Conservation (phyloP, 2,888 invertebrate species). For the Melanostoma scalare region DNA sequence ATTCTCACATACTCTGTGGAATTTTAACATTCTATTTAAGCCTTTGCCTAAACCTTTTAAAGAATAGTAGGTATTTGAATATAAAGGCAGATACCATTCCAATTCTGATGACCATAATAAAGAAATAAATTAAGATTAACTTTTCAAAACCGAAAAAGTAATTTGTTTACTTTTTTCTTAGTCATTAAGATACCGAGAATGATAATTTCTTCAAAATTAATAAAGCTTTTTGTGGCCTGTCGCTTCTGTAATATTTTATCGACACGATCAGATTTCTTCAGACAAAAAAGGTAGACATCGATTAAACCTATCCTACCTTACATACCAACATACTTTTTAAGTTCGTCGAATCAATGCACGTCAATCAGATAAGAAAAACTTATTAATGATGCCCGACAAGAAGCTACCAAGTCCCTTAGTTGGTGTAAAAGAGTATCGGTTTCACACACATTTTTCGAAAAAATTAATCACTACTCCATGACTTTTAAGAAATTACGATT, state of each 20-base stretch:
- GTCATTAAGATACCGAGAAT: conserved; percentile 32
- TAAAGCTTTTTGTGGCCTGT: conserved; percentile 39
- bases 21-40: too few relatives aligned
- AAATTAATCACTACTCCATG: conserved; percentile 6
- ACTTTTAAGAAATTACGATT: not conserved
- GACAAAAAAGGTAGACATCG: conserved; percentile 30
- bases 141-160: conserved; percentile 22
- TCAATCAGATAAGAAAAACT: conserved; percentile 60
- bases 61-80: too few relatives aligned
- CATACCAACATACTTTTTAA: conserved; percentile 10
- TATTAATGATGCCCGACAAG: conserved; percentile 54
- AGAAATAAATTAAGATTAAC: conserved; percentile 41
- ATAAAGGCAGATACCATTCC: not conserved
- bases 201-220: conserved; percentile 35
- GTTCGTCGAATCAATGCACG: conserved; percentile 47
- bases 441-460: conserved; percentile 13
- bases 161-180: conserved; percentile 35
- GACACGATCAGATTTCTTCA: conserved; percentile 35
- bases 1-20: too few relatives aligned
- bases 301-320: not conserved
- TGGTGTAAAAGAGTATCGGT: conserved; percentile 31
- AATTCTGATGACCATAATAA: conserved; percentile 26
- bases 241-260: conserved; percentile 45
- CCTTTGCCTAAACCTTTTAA: too few relatives aligned
- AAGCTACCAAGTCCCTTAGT: conserved; percentile 25